Evolutionary conservation across 30 jellyfish, hydroid and myxozoan species (phyloP).

Genomic region (Aurelia aurita complex sp. Pacific): DNA sequence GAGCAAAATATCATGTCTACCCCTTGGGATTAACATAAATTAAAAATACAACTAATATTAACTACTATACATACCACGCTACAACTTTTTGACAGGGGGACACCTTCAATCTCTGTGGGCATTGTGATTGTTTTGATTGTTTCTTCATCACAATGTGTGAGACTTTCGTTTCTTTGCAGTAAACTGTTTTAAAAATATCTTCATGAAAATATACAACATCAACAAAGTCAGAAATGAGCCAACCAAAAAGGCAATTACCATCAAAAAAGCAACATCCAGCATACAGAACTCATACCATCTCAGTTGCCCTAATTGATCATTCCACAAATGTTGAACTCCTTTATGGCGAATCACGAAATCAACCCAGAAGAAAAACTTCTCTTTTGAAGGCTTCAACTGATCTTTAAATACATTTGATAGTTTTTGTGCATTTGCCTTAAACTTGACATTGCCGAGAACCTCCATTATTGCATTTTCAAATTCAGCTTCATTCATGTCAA

Average conservation of each 20-base stretch:
- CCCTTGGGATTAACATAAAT: no score
- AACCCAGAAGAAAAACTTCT: conserved; percentile 53
- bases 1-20: no score
- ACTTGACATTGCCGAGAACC: conserved; percentile 5
- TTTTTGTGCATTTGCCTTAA: conserved; percentile 8
- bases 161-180: no score
- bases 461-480: conserved; percentile 9
- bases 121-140: no score
- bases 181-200: no score
- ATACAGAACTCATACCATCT: conserved; percentile 33
- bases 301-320: neutral
- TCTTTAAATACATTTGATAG: conserved; percentile 17
- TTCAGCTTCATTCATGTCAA: neutral
- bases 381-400: conserved; percentile 30
- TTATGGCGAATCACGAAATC: conserved; percentile 35
- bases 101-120: no score
- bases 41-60: no score
- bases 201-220: neutral
- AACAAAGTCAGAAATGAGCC: neutral
- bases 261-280: conserved; percentile 6
- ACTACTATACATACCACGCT: no score
- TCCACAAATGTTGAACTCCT: conserved; percentile 34
- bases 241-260: neutral
- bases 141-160: no score
- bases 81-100: no score